Conservation (phyloP, 2,888 invertebrate species). For the Abrostola tripartita region DNA sequence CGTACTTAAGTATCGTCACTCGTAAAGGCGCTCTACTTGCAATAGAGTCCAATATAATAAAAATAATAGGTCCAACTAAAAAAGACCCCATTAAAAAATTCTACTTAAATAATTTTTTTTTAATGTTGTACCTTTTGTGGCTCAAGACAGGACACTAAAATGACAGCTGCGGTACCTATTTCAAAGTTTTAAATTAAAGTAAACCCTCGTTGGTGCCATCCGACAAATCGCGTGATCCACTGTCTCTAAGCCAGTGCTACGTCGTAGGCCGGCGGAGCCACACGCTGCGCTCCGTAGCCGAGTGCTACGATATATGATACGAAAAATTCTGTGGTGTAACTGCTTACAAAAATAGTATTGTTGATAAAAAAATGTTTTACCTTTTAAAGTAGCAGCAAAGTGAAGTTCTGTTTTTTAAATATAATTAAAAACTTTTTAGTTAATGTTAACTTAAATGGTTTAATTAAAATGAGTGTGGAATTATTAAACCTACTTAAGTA, state of each 20-base stretch:
- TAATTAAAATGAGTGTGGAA: slow-evolving; percentile 79
- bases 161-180: slow-evolving; percentile 24
- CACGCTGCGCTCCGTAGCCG: slow-evolving; percentile 70
- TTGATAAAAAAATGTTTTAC: slow-evolving; percentile 20
- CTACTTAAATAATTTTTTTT: too few relatives aligned
- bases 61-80: too few relatives aligned
- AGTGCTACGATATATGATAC: slow-evolving; percentile 66
- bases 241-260: slow-evolving; percentile 78
- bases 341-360: slow-evolving; percentile 15
- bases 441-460: slow-evolving; percentile 49
- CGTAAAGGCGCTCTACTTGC: too few relatives aligned
- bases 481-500: slow-evolving; percentile 72
- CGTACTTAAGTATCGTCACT: too few relatives aligned
- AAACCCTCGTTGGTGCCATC: slow-evolving; percentile 24
- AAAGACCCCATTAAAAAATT: too few relatives aligned
- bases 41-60: too few relatives aligned
- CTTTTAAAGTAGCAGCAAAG: slow-evolving; percentile 23
- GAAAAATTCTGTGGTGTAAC: slow-evolving; percentile 51
- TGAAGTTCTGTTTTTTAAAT: slow-evolving; percentile 41
- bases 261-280: slow-evolving; percentile 79
- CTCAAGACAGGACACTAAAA: slow-evolving; percentile 7
- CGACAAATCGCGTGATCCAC: slow-evolving; percentile 30
- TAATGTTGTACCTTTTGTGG: too few relatives aligned
- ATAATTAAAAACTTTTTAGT: slow-evolving; percentile 46
- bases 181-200: slow-evolving; percentile 42